Evolutionary conservation across 2,113 vertebrate species (phyloP).

Genomic region (Castor canadensis): DNA sequence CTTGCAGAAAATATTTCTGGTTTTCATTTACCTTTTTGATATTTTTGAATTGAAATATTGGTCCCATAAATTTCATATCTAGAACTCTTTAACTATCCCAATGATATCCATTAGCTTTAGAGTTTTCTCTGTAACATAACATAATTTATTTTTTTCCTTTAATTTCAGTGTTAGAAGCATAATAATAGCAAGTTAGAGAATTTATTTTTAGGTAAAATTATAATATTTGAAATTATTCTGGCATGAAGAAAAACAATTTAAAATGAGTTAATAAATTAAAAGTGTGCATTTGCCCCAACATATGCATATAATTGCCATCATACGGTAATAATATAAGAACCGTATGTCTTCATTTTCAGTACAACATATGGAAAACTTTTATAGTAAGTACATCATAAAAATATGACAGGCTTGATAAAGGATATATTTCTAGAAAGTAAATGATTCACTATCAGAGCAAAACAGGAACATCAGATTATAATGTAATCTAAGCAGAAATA

Average conservation of each 20-base stretch:
- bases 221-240: slow-evolving; percentile 71
- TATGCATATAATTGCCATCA: slow-evolving; percentile 72
- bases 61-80: not conserved
- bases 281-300: slow-evolving; percentile 68
- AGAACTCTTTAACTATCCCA: not conserved
- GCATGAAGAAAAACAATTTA: slow-evolving; percentile 67
- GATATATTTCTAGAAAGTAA: slow-evolving; percentile 55
- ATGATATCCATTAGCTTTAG: not conserved
- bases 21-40: not conserved
- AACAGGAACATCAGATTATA: not conserved
- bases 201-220: slow-evolving; percentile 58
- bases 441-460: not conserved
- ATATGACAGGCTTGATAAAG: slow-evolving; percentile 61
- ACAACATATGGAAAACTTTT: slow-evolving; percentile 77
- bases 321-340: slow-evolving; percentile 73
- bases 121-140: not conserved
- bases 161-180: not conserved
- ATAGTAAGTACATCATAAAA: slow-evolving; percentile 76
- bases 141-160: slow-evolving; percentile 1
- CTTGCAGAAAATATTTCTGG: not conserved
- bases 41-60: not conserved
- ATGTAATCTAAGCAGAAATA: not conserved
- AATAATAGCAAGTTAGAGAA: slow-evolving; percentile 6
- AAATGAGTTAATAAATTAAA: slow-evolving; percentile 71
- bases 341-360: slow-evolving; percentile 72